These are phyloP conservation scores for Drosophila nigromelanica DNA, from an alignment of 1,140 invertebrate genomes.

Conservation along the genomic window DNA sequence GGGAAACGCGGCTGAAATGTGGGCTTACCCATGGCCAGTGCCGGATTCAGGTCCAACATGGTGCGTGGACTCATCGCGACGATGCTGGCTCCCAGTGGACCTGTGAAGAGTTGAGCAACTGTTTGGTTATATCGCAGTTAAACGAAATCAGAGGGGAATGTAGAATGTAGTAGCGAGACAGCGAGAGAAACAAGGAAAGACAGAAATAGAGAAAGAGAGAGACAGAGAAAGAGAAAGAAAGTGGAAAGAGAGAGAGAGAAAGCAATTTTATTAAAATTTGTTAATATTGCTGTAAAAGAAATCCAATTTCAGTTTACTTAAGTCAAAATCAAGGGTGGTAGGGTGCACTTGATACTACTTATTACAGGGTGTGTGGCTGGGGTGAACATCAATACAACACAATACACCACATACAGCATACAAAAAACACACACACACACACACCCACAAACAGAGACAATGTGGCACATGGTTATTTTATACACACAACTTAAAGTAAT, in stretches of 20 bases:
- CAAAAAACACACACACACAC: slow-evolving; percentile 1
- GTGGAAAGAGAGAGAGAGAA: slow-evolving; percentile 33
- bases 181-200: slow-evolving; percentile 39
- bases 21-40: slow-evolving; percentile 81
- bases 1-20: slow-evolving; percentile 81
- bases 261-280: slow-evolving; percentile 59
- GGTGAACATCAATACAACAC: slow-evolving; percentile 3
- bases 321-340: slow-evolving; percentile 51
- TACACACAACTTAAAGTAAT: slow-evolving; percentile 31
- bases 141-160: neutral
- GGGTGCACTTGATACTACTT: slow-evolving; percentile 67
- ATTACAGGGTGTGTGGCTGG: slow-evolving; percentile 31
- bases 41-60: slow-evolving; percentile 82
- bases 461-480: slow-evolving; percentile 11
- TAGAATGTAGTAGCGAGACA: slow-evolving; percentile 36
- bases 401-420: neutral
- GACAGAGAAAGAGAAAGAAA: slow-evolving; percentile 44
- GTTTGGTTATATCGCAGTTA: slow-evolving; percentile 61
- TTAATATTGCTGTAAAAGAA: slow-evolving; percentile 39
- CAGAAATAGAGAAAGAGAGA: slow-evolving; percentile 47
- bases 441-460: neutral
- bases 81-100: slow-evolving; percentile 83
- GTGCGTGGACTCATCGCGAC: slow-evolving; percentile 83
- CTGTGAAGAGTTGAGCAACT: slow-evolving; percentile 82
- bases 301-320: slow-evolving; percentile 56